Conservation (phyloP, 2,113 vertebrate species). For the Chlamydotis undulata region DNA sequence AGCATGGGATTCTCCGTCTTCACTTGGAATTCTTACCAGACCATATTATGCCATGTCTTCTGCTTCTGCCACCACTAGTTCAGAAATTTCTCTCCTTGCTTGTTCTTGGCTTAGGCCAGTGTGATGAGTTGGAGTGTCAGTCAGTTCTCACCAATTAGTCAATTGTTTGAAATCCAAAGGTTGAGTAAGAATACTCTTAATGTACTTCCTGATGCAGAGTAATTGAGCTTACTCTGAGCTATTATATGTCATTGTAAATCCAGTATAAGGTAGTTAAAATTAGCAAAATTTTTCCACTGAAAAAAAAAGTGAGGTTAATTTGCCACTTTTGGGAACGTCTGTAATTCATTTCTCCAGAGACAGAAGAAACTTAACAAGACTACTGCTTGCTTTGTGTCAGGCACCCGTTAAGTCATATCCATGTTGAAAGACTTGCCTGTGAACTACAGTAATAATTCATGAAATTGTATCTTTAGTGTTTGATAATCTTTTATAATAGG, state of each 20-base stretch:
- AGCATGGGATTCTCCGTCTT: background rate
- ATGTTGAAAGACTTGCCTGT: background rate
- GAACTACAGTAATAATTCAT: background rate
- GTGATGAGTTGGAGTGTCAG: background rate
- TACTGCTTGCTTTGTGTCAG: background rate
- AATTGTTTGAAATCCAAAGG: background rate
- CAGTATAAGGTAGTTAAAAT: background rate
- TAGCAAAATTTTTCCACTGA: background rate
- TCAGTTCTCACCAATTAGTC: background rate
- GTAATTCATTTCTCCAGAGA: background rate
- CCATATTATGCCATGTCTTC: accelerated
- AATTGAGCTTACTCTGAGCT: background rate
- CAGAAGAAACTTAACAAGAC: background rate
- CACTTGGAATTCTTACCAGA: background rate
- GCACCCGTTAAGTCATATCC: background rate
- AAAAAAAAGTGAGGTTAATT: background rate
- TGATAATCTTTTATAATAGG: background rate
- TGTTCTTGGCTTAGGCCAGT: background rate
- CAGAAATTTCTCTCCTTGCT: background rate
- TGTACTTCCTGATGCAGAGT: background rate
- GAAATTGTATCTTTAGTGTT: background rate
- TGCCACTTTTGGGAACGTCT: background rate
- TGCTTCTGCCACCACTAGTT: background rate
- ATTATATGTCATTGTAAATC: background rate
- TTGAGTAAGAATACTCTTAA: background rate